Percentiles rank a stretch among this genome's conserved stretches.
These are phyloP conservation scores for Temnothorax curvispinosus DNA, from an alignment of 1,140 invertebrate genomes.

Conservation along the genomic window DNA sequence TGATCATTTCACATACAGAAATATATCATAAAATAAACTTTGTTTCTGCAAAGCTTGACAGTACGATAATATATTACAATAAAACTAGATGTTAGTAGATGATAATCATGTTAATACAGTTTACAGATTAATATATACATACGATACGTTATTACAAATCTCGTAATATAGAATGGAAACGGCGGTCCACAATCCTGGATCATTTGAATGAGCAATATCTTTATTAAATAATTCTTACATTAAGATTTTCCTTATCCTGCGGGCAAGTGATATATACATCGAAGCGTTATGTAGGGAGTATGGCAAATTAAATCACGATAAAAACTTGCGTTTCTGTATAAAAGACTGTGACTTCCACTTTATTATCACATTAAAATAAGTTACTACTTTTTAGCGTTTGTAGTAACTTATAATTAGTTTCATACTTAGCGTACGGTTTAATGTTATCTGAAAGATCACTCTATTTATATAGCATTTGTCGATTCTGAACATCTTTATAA, in stretches of 20 bases:
- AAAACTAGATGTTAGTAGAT: neutral
- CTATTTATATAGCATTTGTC: neutral
- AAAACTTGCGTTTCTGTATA: conserved; percentile 34
- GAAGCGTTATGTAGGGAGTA: neutral
- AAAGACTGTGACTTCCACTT: conserved; percentile 24
- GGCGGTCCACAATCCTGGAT: neutral
- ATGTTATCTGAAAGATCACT: conserved; percentile 3
- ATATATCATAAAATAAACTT: conserved; percentile 34
- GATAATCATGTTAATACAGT: neutral
- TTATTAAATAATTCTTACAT: conserved; percentile 27
- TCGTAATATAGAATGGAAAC: neutral
- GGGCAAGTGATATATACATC: conserved; percentile 33
- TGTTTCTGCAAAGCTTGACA: neutral
- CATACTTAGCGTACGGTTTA: neutral
- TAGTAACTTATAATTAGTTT: conserved; percentile 6
- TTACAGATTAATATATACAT: conserved; percentile 4
- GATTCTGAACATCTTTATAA: conserved; percentile 3
- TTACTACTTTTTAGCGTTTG: neutral
- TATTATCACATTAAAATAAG: conserved; percentile 36
- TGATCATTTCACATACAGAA: conserved; percentile 8
- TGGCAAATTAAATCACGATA: conserved; percentile 42
- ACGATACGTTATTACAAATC: conserved; percentile 1
- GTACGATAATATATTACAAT: neutral
- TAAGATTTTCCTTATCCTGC: neutral
- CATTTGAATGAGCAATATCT: neutral